Evolutionary conservation across 1,140 invertebrate species (phyloP).

Genomic region (Platorchestia sp.): DNA sequence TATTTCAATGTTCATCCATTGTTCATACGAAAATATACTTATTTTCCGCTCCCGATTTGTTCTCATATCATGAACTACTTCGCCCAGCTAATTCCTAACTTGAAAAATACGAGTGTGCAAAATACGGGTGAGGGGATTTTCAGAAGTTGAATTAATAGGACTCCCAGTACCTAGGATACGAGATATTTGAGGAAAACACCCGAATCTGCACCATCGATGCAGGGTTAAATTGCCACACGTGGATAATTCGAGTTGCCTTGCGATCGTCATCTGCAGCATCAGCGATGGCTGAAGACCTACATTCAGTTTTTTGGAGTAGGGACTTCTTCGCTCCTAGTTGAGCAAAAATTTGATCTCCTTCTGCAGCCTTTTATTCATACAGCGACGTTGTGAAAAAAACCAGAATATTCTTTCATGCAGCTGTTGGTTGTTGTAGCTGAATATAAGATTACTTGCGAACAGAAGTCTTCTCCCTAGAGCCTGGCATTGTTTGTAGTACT

Average conservation of each 20-base stretch:
- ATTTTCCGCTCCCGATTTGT: not conserved
- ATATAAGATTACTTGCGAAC: no score
- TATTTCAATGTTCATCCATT: not conserved
- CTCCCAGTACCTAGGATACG: not conserved
- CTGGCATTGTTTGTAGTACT: no score
- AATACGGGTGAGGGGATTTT: not conserved
- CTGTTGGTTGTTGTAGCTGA: no score
- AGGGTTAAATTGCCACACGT: not conserved
- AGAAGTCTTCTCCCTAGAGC: no score
- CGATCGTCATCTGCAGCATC: not conserved
- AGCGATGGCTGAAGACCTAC: not conserved
- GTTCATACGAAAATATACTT: not conserved
- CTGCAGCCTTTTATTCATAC: no score
- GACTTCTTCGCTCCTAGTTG: no score
- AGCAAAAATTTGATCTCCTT: no score
- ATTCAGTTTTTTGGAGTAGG: not conserved
- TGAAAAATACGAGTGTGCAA: not conserved
- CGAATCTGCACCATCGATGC: not conserved
- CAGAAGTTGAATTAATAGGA: not conserved
- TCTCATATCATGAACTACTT: not conserved
- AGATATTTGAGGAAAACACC: not conserved
- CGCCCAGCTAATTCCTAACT: not conserved
- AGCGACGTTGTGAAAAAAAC: no score
- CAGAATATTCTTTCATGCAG: no score
- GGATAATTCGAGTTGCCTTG: not conserved